Evolutionary conservation across 2,888 invertebrate genomes (phyloP).

Genomic region (Leucozona laternaria): DNA sequence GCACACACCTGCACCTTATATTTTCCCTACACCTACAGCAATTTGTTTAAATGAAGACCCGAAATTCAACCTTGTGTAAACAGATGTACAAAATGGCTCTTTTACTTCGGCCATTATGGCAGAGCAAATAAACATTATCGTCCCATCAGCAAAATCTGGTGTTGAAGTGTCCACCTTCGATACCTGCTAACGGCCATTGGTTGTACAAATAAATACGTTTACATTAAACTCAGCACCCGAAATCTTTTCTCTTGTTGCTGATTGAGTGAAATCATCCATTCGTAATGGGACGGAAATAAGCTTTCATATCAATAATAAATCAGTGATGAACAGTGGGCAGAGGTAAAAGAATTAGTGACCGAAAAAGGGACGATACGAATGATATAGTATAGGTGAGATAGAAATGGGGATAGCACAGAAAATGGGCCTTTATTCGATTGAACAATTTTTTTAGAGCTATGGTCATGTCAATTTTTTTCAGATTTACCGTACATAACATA

Average conservation of each 20-base stretch:
- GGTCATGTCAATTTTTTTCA: no score
- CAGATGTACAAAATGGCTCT: background rate
- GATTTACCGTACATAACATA: no score
- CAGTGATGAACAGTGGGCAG: background rate
- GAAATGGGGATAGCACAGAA: background rate
- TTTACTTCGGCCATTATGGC: background rate
- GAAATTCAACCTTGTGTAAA: slow-evolving; percentile 15
- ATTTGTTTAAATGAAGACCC: background rate
- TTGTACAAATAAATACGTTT: slow-evolving; percentile 13
- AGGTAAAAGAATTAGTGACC: background rate
- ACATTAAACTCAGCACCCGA: slow-evolving; percentile 11
- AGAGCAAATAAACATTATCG: slow-evolving; percentile 13
- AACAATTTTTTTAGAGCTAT: no score
- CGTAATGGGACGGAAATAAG: slow-evolving; percentile 1
- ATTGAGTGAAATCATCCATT: slow-evolving; percentile 28
- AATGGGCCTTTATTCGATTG: background rate
- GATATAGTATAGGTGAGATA: background rate
- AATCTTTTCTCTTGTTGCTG: slow-evolving; percentile 1
- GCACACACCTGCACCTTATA: slow-evolving; percentile 5
- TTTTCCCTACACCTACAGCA: no score
- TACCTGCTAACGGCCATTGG: slow-evolving; percentile 1
- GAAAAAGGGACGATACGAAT: background rate
- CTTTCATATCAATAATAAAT: slow-evolving; percentile 44
- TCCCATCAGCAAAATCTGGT: slow-evolving; percentile 8
- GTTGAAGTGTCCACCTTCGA: slow-evolving; percentile 26